phyloP scores from a whole-genome alignment of 2,113 vertebrate species.

The Puntigrus tetrazona region DNA sequence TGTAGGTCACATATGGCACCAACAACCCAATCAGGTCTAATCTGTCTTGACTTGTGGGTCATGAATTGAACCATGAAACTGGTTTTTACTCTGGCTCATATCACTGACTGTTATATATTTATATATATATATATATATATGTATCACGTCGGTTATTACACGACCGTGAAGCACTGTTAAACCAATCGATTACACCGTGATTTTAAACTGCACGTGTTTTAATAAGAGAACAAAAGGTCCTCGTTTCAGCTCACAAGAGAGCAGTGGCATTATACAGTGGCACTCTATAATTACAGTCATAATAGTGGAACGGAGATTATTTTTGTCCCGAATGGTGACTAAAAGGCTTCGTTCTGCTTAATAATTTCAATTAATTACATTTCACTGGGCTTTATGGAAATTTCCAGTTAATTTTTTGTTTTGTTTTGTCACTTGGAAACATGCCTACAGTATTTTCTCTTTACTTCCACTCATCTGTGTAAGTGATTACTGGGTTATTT shows the following conservation, averaged over 20 bases:
- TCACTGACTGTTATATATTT: constrained; percentile 31
- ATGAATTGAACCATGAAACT: constrained; percentile 64
- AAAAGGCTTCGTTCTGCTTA: not conserved
- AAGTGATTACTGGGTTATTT: not conserved
- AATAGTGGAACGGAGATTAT: not conserved
- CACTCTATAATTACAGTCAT: not conserved
- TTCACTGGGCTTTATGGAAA: not conserved
- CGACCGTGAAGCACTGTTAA: not conserved
- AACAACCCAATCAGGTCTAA: constrained; percentile 71
- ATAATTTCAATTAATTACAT: not conserved
- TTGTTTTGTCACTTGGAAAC: not conserved
- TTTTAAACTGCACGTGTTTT: not conserved
- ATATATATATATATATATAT: not conserved
- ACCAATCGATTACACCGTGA: not conserved
- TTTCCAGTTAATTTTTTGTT: not conserved
- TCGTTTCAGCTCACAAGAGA: not conserved
- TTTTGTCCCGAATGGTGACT: not conserved
- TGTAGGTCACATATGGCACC: constrained; percentile 77
- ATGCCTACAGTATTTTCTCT: not conserved
- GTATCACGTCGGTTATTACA: not conserved
- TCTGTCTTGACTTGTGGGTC: constrained; percentile 74
- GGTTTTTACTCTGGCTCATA: constrained; percentile 56
- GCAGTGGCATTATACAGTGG: not conserved
- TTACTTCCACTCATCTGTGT: not conserved
- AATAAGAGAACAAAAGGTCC: not conserved